These are phyloP conservation scores for Chrysemys picta DNA, from an alignment of 2,113 vertebrate species.

Conservation along the genomic window DNA sequence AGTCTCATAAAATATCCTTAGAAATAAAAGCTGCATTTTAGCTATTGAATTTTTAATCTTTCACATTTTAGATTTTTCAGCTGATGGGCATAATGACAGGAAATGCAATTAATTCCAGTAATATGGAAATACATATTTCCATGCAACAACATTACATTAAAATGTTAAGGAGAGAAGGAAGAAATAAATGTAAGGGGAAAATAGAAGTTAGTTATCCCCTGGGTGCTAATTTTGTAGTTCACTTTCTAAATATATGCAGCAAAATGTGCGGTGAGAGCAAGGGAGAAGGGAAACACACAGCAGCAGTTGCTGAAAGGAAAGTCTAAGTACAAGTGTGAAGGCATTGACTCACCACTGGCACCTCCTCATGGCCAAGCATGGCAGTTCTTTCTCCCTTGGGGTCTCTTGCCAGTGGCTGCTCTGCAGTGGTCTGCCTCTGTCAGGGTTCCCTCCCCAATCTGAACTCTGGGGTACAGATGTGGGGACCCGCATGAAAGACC, in stretches of 20 bases:
- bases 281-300: background rate
- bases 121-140: background rate
- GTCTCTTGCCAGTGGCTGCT: background rate
- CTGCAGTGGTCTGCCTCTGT: background rate
- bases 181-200: constrained; percentile 1
- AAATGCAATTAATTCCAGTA: background rate
- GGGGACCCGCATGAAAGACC: no score
- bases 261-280: background rate
- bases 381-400: background rate
- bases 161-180: background rate
- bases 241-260: background rate
- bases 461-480: no score
- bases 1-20: background rate
- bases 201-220: background rate
- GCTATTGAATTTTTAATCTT: background rate
- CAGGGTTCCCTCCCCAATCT: no score
- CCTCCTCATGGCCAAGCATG: background rate
- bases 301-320: constrained; percentile 12
- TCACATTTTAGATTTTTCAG: background rate
- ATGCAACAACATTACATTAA: background rate
- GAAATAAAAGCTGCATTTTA: background rate
- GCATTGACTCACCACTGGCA: background rate
- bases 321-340: background rate
- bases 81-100: background rate
- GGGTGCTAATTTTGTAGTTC: constrained; percentile 7